Conservation (phyloP, 2,888 invertebrate genomes). For the Phalera bucephala region DNA sequence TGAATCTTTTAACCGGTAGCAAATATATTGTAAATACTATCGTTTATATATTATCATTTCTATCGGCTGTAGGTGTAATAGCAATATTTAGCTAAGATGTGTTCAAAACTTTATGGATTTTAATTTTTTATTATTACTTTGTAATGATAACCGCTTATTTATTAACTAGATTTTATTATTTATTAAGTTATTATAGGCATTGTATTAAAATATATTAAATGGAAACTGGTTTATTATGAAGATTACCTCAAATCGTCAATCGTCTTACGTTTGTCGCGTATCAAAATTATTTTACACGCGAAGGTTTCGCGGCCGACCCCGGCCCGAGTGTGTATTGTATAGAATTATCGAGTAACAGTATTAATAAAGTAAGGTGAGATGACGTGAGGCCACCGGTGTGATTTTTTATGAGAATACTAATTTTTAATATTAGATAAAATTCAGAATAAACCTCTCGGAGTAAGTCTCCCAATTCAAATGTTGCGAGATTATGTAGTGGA, state of each 20-base stretch:
- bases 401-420: conserved; percentile 36
- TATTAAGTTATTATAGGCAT: conserved; percentile 60
- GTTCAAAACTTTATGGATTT: conserved; percentile 72
- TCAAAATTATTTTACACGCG: conserved; percentile 40
- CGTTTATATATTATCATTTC: conserved; percentile 57
- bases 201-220: conserved; percentile 37
- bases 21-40: conserved; percentile 68
- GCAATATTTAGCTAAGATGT: conserved; percentile 80
- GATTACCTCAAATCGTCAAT: conserved; percentile 54
- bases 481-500: background rate
- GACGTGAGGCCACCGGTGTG: conserved; percentile 46
- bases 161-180: conserved; percentile 72
- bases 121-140: conserved; percentile 53
- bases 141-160: conserved; percentile 65
- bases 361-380: conserved; percentile 52
- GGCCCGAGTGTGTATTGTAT: conserved; percentile 32
- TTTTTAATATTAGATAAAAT: conserved; percentile 34
- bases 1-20: conserved; percentile 53
- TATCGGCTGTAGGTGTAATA: conserved; percentile 66
- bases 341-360: conserved; percentile 53
- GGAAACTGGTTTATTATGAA: conserved; percentile 47
- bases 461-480: background rate
- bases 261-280: conserved; percentile 46
- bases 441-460: conserved; percentile 16
- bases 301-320: conserved; percentile 6